Evolutionary conservation across 2,888 invertebrate genomes (phyloP).

Genomic region (Caenorhabditis doughertyi): DNA sequence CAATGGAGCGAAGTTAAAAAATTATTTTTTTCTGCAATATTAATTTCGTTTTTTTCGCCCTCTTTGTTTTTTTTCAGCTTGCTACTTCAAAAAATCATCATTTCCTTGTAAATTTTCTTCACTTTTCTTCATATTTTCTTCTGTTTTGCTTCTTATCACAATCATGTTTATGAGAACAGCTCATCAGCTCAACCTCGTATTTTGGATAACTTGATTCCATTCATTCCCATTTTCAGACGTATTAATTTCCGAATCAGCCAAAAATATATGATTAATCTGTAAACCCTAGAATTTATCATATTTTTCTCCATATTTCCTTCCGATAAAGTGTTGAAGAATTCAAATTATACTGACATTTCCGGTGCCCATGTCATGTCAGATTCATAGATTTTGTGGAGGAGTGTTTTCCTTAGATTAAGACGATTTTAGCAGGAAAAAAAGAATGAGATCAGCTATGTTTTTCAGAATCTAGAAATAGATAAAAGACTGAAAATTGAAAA

Average conservation of each 20-base stretch:
- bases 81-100: background rate
- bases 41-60: background rate
- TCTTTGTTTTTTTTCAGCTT: background rate
- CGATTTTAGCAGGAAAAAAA: background rate
- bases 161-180: background rate
- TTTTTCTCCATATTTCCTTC: background rate
- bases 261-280: constrained; percentile 18
- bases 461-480: constrained; percentile 21
- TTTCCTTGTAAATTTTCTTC: background rate
- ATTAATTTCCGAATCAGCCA: background rate
- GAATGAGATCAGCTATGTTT: constrained; percentile 3
- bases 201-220: background rate
- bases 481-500: background rate
- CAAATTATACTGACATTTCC: constrained; percentile 13
- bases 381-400: constrained; percentile 27
- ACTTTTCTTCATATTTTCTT: background rate
- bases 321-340: constrained; percentile 21
- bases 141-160: background rate
- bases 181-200: constrained; percentile 13
- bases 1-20: constrained; percentile 6
- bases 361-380: constrained; percentile 17
- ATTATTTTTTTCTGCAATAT: background rate
- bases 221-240: background rate
- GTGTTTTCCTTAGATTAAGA: constrained; percentile 11
- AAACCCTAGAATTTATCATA: constrained; percentile 19